phyloP scores from a whole-genome alignment of 2,113 vertebrate genomes.

The western clawed frog (Xenopus tropicalis) region UCB_Xtro_10.0 CM004444.2:79702001-79702500 shows the following conservation, averaged over 20 bases:
- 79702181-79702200: background rate
- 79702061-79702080: too few species aligned
- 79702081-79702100: too few species aligned
- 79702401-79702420: background rate
- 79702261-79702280: conserved; percentile 24
- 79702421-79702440: too few species aligned
- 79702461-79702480: too few species aligned
- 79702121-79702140: too few species aligned
- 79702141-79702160: too few species aligned
- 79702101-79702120: too few species aligned
- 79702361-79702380: conserved; percentile 24
- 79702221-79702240: conserved; percentile 23
- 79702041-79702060: too few species aligned
- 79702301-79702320: conserved; percentile 32
- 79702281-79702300: conserved; percentile 24
- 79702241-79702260: conserved; percentile 25
- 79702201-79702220: conserved; percentile 23
- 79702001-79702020: too few species aligned
- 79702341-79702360: background rate
- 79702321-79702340: conserved; percentile 30
- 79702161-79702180: conserved; percentile 1
- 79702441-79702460: too few species aligned
- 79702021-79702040: too few species aligned
- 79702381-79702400: conserved; percentile 12
- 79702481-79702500: too few species aligned